Evolutionary conservation across 2,888 invertebrate species (phyloP).

Genomic region (Salticus scenicus): DNA sequence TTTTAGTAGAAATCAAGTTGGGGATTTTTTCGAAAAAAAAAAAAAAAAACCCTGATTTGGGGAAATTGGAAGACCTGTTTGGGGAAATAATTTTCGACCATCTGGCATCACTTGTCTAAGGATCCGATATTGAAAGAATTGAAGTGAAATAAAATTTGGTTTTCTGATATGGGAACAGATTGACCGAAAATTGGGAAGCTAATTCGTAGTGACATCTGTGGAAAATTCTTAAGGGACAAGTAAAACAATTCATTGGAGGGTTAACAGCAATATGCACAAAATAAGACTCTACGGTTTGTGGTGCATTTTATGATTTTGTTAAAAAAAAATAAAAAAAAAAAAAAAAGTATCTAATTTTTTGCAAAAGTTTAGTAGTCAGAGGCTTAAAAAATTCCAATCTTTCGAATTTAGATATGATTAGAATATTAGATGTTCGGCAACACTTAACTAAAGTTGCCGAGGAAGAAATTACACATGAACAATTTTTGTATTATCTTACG

Average conservation of each 20-base stretch:
- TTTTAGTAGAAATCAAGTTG: too few species aligned
- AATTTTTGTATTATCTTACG: background rate
- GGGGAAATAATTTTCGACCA: too few species aligned
- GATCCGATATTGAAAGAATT: constrained; percentile 11
- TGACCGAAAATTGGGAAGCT: constrained; percentile 21
- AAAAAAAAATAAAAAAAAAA: background rate
- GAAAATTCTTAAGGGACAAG: background rate
- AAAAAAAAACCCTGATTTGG: too few species aligned
- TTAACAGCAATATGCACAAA: too few species aligned
- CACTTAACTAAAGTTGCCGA: background rate
- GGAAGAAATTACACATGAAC: background rate
- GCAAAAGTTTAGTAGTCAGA: background rate
- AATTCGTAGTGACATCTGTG: constrained; percentile 23
- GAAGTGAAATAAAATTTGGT: constrained; percentile 19
- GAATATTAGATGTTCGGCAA: background rate
- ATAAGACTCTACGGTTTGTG: constrained; percentile 19
- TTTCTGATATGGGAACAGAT: constrained; percentile 3
- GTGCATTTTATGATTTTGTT: background rate
- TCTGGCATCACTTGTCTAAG: too few species aligned
- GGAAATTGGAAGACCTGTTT: too few species aligned
- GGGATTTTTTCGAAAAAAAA: too few species aligned
- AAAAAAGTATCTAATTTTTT: too few species aligned
- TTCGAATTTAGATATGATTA: constrained; percentile 12
- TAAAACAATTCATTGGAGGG: too few species aligned
- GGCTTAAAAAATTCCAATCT: background rate